Percentiles rank a stretch among this genome's conserved stretches.
Evolutionary conservation across 2,797 vertebrate genomes (phyloP).

Genomic region (Acipenser ruthenus): DNA sequence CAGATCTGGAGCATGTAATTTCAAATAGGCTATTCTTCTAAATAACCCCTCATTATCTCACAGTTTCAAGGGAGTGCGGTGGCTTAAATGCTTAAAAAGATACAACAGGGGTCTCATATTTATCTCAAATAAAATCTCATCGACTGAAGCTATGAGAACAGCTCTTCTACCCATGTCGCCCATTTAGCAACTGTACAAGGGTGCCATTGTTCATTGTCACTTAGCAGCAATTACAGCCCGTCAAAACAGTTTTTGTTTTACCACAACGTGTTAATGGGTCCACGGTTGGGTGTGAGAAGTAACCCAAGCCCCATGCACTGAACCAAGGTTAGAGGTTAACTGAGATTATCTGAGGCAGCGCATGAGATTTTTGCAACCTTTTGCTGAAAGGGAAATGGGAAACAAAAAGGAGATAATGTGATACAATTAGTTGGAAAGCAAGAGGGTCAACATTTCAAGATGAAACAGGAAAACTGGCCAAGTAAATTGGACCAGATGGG

Average conservation of each 20-base stretch:
- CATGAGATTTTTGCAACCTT: constrained; percentile 91
- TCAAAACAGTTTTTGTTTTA: constrained; percentile 91
- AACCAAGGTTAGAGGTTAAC: constrained; percentile 88
- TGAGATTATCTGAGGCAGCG: constrained; percentile 82
- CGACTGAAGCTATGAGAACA: constrained; percentile 52
- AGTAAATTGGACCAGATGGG: constrained; percentile 69
- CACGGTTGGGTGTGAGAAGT: constrained; percentile 86
- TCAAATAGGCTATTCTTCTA: constrained; percentile 45
- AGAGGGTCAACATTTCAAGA: constrained; percentile 70
- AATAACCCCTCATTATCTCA: constrained; percentile 71
- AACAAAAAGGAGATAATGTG: constrained; percentile 87
- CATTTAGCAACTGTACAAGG: constrained; percentile 60
- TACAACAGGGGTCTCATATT: constrained; percentile 30
- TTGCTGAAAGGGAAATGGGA: constrained; percentile 66
- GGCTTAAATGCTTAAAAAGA: constrained; percentile 38
- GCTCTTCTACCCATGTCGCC: constrained; percentile 49
- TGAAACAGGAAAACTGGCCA: constrained; percentile 55
- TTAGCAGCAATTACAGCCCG: constrained; percentile 88
- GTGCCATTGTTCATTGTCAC: constrained; percentile 78
- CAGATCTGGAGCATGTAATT: constrained; percentile 56
- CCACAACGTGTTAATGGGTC: constrained; percentile 88
- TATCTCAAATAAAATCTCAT: constrained; percentile 52
- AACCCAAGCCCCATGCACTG: constrained; percentile 74
- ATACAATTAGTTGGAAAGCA: constrained; percentile 89
- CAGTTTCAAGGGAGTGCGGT: constrained; percentile 51